Percentiles rank a stretch among this genome's conserved stretches.
These are phyloP conservation scores for Athalia cordata DNA, from an alignment of 2,888 invertebrate genomes.

Conservation along the genomic window DNA sequence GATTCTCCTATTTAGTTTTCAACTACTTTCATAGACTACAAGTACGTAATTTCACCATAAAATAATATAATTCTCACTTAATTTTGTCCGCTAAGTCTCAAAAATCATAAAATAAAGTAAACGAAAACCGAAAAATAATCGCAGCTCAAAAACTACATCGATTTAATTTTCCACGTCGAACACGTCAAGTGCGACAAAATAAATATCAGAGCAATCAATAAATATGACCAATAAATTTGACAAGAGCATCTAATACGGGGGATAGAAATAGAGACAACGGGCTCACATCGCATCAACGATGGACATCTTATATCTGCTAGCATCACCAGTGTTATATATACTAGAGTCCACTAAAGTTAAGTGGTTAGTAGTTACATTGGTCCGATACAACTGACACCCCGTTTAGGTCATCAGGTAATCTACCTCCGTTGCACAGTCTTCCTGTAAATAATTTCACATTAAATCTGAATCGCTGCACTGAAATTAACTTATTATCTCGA, in stretches of 20 bases:
- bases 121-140: constrained; percentile 19
- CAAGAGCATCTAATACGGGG: constrained; percentile 34
- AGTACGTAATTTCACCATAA: constrained; percentile 43
- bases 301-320: constrained; percentile 40
- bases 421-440: constrained; percentile 49
- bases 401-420: constrained; percentile 46
- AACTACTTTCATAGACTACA: constrained; percentile 40
- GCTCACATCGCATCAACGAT: constrained; percentile 44
- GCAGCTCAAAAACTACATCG: background rate
- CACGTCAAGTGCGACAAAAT: background rate
- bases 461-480: constrained; percentile 14
- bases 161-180: background rate
- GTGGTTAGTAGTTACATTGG: constrained; percentile 68
- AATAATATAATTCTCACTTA: constrained; percentile 10
- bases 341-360: constrained; percentile 50
- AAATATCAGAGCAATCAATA: constrained; percentile 22
- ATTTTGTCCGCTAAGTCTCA: constrained; percentile 24
- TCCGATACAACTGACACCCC: constrained; percentile 64
- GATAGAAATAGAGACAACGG: constrained; percentile 40
- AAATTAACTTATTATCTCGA: background rate
- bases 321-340: constrained; percentile 44
- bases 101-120: constrained; percentile 1
- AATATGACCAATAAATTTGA: background rate
- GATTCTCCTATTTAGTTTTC: constrained; percentile 22
- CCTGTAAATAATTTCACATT: constrained; percentile 45